These are phyloP conservation scores for Sarcophaga peregrina DNA, from an alignment of 1,140 invertebrate species.

Conservation along the genomic window DNA sequence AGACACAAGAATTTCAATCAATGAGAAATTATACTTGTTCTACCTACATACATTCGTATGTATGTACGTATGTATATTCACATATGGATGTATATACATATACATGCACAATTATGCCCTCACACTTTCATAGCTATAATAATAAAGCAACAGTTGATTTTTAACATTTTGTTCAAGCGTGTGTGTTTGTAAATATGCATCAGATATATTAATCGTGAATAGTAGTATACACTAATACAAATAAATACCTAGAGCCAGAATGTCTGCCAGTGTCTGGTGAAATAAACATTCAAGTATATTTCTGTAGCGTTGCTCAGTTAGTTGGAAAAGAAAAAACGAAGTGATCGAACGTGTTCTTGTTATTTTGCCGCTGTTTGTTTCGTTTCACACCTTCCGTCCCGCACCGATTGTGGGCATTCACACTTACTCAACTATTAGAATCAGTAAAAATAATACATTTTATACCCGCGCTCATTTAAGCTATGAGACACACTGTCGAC, in stretches of 20 bases:
- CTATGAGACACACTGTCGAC: conserved; percentile 24
- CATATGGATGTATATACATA: not conserved
- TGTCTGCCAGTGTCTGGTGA: conserved; percentile 55
- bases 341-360: conserved; percentile 45
- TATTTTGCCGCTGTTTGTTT: conserved; percentile 29
- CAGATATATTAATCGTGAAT: not conserved
- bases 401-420: not conserved
- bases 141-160: conserved; percentile 23
- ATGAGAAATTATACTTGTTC: conserved; percentile 31
- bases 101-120: not conserved
- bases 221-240: conserved; percentile 35
- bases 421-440: conserved; percentile 33
- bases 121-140: not conserved
- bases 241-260: conserved; percentile 55
- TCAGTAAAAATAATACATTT: conserved; percentile 19
- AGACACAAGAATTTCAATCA: conserved; percentile 5
- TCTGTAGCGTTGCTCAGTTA: conserved; percentile 38
- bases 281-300: conserved; percentile 40
- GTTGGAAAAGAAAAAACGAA: conserved; percentile 46
- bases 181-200: not conserved
- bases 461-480: conserved; percentile 15
- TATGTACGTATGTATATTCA: not conserved
- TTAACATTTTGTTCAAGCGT: not conserved
- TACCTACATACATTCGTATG: not conserved
- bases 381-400: conserved; percentile 25